Evolutionary conservation across 2,888 invertebrate species (phyloP).

Genomic region (Tiphia femorata): DNA sequence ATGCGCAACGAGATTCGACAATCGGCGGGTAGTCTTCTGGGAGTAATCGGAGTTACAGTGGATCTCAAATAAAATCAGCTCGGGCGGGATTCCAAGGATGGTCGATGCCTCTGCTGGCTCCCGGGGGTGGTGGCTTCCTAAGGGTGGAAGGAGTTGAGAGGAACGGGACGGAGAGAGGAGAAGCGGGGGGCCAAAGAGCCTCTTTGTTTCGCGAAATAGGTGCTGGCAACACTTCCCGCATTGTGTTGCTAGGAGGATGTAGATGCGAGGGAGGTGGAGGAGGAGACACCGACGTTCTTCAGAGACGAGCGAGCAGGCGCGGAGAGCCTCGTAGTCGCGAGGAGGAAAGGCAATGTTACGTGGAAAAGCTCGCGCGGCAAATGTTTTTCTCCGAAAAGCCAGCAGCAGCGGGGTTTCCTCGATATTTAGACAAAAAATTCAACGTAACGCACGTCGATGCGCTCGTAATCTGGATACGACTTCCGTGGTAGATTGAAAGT

Average conservation of each 20-base stretch:
- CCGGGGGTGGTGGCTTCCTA: too few relatives aligned
- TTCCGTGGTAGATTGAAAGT: too few relatives aligned
- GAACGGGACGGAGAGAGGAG: too few relatives aligned
- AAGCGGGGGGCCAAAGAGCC: not conserved
- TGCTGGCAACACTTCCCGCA: slow-evolving; percentile 7
- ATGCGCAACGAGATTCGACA: slow-evolving; percentile 25
- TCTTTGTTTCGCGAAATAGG: slow-evolving; percentile 17
- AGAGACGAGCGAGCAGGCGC: not conserved
- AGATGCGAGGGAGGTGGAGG: not conserved
- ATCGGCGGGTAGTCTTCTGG: slow-evolving; percentile 12
- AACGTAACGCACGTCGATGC: too few relatives aligned
- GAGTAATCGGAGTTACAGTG: slow-evolving; percentile 13
- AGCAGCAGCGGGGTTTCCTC: too few relatives aligned
- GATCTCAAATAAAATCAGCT: slow-evolving; percentile 16
- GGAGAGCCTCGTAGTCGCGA: not conserved
- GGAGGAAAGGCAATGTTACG: not conserved
- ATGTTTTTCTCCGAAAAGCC: not conserved
- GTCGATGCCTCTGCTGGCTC: too few relatives aligned
- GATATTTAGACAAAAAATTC: slow-evolving; percentile 1
- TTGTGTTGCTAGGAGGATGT: too few relatives aligned
- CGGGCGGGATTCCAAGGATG: not conserved
- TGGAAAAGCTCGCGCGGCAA: not conserved
- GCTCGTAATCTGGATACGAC: too few relatives aligned
- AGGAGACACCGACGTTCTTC: not conserved
- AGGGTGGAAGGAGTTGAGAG: too few relatives aligned